Evolutionary conservation across 1,140 invertebrate genomes (phyloP).

Genomic region (Heterodera schachtii): DNA sequence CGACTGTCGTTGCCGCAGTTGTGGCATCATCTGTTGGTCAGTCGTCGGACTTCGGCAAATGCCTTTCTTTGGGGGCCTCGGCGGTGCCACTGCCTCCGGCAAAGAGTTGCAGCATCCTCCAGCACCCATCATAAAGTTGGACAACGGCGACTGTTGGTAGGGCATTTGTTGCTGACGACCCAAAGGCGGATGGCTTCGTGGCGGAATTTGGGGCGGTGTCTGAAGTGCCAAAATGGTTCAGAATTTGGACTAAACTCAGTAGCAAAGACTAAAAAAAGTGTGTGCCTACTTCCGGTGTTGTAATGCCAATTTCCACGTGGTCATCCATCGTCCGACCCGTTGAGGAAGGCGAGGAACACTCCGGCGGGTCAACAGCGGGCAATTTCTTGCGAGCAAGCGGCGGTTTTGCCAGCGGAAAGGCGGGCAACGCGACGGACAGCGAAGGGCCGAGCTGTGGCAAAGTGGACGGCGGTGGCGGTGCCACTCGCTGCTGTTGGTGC

Average conservation of each 20-base stretch:
- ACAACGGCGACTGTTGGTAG: background rate
- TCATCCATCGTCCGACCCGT: too few species aligned
- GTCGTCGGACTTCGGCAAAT: slow-evolving; percentile 21
- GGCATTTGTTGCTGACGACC: background rate
- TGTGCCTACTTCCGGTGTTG: background rate
- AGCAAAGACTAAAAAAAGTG: too few species aligned
- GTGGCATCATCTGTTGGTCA: slow-evolving; percentile 4
- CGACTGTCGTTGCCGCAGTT: slow-evolving; percentile 4
- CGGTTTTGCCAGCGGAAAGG: slow-evolving; percentile 25
- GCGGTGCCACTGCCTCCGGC: slow-evolving; percentile 26
- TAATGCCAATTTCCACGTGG: background rate
- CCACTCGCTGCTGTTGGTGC: slow-evolving; percentile 20
- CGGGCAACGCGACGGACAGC: background rate
- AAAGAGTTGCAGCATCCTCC: background rate
- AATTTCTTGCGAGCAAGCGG: slow-evolving; percentile 17
- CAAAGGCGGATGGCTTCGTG: slow-evolving; percentile 5
- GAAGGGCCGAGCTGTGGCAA: background rate
- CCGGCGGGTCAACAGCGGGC: slow-evolving; percentile 12
- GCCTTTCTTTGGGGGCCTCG: slow-evolving; percentile 31
- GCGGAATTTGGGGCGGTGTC: slow-evolving; percentile 27
- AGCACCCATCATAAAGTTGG: background rate
- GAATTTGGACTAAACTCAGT: too few species aligned
- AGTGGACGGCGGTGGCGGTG: background rate
- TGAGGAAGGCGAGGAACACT: background rate
- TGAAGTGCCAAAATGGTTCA: background rate